These are phyloP conservation scores for Pterostichus niger DNA, from an alignment of 2,888 invertebrate genomes.

Conservation along the genomic window DNA sequence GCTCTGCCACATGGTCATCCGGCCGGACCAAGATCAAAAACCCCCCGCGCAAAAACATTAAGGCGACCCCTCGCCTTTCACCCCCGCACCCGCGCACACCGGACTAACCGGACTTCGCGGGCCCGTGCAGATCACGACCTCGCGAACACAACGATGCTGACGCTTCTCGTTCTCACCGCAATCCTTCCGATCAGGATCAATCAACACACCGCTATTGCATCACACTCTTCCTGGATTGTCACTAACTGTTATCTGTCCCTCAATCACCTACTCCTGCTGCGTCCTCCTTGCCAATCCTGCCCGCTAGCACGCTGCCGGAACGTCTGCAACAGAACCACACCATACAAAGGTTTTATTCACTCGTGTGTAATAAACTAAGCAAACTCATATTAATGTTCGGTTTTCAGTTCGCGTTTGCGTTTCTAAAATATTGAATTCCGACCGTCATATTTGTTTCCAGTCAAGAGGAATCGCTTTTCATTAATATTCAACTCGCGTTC, in stretches of 20 bases:
- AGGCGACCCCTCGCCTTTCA: slow-evolving; percentile 60
- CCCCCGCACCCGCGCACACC: slow-evolving; percentile 29
- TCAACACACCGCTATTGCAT: slow-evolving; percentile 14
- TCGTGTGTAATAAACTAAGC: slow-evolving; percentile 27
- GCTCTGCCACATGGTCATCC: slow-evolving; percentile 88
- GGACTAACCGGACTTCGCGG: slow-evolving; percentile 29
- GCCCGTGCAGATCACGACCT: slow-evolving; percentile 42
- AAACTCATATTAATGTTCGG: not conserved
- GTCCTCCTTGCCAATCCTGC: too few species aligned
- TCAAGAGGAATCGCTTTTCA: slow-evolving; percentile 2
- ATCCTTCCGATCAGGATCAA: too few species aligned
- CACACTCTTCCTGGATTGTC: not conserved
- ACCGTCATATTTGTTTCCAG: not conserved
- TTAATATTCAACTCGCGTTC: not conserved
- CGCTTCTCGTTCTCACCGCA: not conserved
- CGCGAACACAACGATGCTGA: slow-evolving; percentile 50
- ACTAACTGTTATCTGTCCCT: too few species aligned
- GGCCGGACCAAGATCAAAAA: slow-evolving; percentile 74
- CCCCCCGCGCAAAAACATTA: slow-evolving; percentile 69
- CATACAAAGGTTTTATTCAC: not conserved
- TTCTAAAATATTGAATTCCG: not conserved
- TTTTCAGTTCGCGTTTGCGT: not conserved
- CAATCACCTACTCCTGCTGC: too few species aligned
- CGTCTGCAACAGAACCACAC: slow-evolving; percentile 42
- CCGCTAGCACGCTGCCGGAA: slow-evolving; percentile 10